A percentile compares a stretch with the other conserved stretches of the same genome.
Evolutionary conservation across 35 echinoderm and acorn worm species (phyloP).

Genomic region (Patiria miniata): DNA sequence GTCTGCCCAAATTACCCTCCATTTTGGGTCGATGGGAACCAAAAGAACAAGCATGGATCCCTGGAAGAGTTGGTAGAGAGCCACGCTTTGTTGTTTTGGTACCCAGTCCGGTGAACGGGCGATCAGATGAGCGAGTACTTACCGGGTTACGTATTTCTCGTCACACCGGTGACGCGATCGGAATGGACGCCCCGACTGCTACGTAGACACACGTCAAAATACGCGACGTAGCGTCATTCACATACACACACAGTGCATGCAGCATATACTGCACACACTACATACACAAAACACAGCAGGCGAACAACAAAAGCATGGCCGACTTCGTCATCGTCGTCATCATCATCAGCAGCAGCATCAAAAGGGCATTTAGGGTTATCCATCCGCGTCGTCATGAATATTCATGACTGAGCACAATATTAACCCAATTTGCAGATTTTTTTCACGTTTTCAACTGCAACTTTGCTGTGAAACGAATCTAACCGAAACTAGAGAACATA

Average conservation of each 20-base stretch:
- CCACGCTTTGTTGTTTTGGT: constrained; percentile 69
- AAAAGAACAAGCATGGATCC: constrained; percentile 53
- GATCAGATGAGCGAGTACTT: constrained; percentile 57
- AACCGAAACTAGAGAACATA: no score
- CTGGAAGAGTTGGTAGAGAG: constrained; percentile 37
- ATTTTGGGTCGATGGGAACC: background rate
- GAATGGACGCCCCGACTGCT: constrained; percentile 74
- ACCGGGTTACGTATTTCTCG: constrained; percentile 79
- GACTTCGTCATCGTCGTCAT: constrained; percentile 15
- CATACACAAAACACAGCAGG: background rate
- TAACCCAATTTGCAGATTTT: no score
- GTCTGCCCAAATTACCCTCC: constrained; percentile 25
- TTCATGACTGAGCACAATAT: background rate
- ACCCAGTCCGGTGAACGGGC: constrained; percentile 30
- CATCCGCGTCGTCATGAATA: constrained; percentile 15
- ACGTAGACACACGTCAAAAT: constrained; percentile 78
- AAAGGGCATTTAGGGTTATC: constrained; percentile 5
- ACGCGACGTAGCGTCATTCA: constrained; percentile 44
- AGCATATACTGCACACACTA: no score
- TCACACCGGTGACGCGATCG: constrained; percentile 68
- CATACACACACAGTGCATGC: background rate
- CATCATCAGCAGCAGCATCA: background rate
- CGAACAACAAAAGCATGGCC: constrained; percentile 30
- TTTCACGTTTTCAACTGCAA: no score
- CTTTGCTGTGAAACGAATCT: no score